Conservation (phyloP, 2,797 vertebrate genomes). For the Intellagama lesueurii region DNA sequence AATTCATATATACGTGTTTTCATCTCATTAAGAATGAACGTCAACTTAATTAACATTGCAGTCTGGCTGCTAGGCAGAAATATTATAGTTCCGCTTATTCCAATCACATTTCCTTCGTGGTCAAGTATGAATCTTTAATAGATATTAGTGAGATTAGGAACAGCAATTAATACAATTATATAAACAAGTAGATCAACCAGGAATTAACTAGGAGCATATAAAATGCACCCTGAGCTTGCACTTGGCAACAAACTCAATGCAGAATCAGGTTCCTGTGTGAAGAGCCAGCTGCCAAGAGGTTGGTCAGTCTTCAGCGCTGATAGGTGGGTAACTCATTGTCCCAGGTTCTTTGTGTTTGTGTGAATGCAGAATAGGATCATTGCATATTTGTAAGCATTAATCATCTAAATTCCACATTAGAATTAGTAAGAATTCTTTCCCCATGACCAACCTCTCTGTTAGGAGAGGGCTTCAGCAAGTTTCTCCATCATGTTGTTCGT, state of each 20-base stretch:
- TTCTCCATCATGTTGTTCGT: neutral
- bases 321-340: slow-evolving; percentile 47
- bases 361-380: slow-evolving; percentile 46
- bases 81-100: slow-evolving; percentile 71
- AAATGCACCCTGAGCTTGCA: slow-evolving; percentile 69
- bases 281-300: slow-evolving; percentile 61
- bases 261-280: slow-evolving; percentile 71
- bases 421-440: slow-evolving; percentile 37
- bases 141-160: slow-evolving; percentile 80
- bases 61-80: slow-evolving; percentile 74
- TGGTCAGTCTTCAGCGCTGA: slow-evolving; percentile 61
- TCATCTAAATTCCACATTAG: neutral
- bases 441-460: neutral
- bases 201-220: slow-evolving; percentile 80
- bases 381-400: slow-evolving; percentile 23
- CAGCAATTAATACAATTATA: slow-evolving; percentile 79
- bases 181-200: slow-evolving; percentile 79
- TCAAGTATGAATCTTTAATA: slow-evolving; percentile 82
- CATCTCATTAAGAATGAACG: slow-evolving; percentile 35
- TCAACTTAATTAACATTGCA: slow-evolving; percentile 73
- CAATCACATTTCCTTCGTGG: slow-evolving; percentile 75
- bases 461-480: slow-evolving; percentile 5
- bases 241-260: slow-evolving; percentile 66
- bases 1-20: slow-evolving; percentile 43
- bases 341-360: slow-evolving; percentile 38